Conservation (phyloP, 2,797 vertebrate species). For the Paedocypris micromegethes region DNA sequence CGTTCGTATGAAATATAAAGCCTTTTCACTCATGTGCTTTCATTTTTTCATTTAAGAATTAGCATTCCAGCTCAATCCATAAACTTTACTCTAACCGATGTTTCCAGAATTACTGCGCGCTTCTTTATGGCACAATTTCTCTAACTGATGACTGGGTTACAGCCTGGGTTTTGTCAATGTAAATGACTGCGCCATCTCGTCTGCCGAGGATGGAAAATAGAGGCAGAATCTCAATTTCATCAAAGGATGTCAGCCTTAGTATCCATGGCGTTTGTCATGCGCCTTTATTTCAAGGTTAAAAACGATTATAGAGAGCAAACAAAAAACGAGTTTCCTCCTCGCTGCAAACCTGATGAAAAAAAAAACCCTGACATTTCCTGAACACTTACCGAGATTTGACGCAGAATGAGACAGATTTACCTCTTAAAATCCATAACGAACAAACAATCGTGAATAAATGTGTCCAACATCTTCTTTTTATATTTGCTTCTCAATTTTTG, state of each 20-base stretch:
- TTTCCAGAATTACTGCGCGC: constrained; percentile 24
- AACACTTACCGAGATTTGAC: not conserved
- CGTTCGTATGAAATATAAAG: no score
- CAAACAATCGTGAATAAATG: constrained; percentile 5
- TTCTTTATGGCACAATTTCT: constrained; percentile 27
- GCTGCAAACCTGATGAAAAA: not conserved
- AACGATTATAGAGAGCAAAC: not conserved
- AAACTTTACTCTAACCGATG: constrained; percentile 20
- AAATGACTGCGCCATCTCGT: constrained; percentile 27
- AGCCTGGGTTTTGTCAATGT: constrained; percentile 19
- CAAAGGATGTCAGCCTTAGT: constrained; percentile 24
- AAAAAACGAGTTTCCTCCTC: constrained; percentile 12
- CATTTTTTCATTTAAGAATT: constrained; percentile 24
- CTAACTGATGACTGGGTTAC: constrained; percentile 19
- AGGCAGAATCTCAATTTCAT: constrained; percentile 29
- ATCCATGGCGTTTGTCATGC: constrained; percentile 6
- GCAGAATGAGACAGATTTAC: not conserved
- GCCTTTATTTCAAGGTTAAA: constrained; percentile 36
- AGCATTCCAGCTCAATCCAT: constrained; percentile 16
- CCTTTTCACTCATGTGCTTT: constrained; percentile 3
- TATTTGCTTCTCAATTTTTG: no score
- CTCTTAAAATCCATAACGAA: constrained; percentile 23
- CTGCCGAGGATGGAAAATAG: constrained; percentile 25
- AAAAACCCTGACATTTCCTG: constrained; percentile 4
- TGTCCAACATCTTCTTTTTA: not conserved